phyloP scores from a whole-genome alignment of 2,888 invertebrate species.

The Lymantria monacha region DNA sequence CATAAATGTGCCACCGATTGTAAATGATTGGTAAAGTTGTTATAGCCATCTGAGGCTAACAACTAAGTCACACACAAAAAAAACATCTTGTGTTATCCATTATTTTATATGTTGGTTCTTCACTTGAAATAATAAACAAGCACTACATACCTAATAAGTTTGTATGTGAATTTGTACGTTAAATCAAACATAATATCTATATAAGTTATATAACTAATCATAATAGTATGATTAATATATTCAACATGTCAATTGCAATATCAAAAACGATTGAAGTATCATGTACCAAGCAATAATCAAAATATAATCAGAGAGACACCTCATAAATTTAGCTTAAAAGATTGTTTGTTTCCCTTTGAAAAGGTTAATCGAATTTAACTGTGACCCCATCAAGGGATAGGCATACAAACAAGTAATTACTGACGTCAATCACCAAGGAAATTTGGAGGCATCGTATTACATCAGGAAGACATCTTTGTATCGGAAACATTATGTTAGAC shows the following conservation, averaged over 20 bases:
- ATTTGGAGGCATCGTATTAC: constrained; percentile 50
- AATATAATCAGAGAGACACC: constrained; percentile 17
- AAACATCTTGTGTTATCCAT: too few relatives aligned
- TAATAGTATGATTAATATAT: constrained; percentile 24
- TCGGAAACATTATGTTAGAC: constrained; percentile 38
- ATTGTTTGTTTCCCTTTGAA: constrained; percentile 41
- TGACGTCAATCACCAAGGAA: constrained; percentile 54
- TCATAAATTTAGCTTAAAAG: constrained; percentile 44
- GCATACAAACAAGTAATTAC: constrained; percentile 6
- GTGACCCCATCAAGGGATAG: constrained; percentile 50
- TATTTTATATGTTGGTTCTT: too few relatives aligned
- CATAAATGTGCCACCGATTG: too few relatives aligned
- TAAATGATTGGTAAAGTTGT: too few relatives aligned
- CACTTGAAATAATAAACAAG: too few relatives aligned
- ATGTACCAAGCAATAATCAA: background rate
- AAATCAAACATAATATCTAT: too few relatives aligned
- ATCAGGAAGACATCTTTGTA: constrained; percentile 39
- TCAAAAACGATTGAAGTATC: constrained; percentile 10
- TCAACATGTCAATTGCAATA: constrained; percentile 26
- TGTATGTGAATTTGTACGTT: too few relatives aligned
- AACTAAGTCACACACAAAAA: too few relatives aligned
- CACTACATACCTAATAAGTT: too few relatives aligned
- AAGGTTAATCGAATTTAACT: constrained; percentile 60
- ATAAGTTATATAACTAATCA: background rate
- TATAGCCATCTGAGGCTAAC: too few relatives aligned